A percentile compares a stretch with the other conserved stretches of the same genome.
Evolutionary conservation across 2,888 invertebrate genomes (phyloP).

Genomic region (Herminia tarsipennalis): DNA sequence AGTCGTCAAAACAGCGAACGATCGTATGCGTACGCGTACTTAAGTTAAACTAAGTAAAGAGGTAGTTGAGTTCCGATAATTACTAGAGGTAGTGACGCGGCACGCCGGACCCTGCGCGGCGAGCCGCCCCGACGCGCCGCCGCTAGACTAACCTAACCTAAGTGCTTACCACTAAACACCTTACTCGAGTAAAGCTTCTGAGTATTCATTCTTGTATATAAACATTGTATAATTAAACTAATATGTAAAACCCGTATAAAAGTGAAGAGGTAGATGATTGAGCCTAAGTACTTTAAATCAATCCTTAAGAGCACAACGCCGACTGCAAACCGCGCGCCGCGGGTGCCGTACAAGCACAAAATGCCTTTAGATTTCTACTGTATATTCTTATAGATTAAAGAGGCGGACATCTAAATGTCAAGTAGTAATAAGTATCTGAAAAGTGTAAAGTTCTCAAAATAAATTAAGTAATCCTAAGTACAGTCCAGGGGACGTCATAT

Average conservation of each 20-base stretch:
- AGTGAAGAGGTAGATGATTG: constrained; percentile 85
- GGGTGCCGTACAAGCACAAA: constrained; percentile 43
- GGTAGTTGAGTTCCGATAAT: constrained; percentile 82
- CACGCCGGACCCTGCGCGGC: constrained; percentile 51
- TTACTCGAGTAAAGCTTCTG: constrained; percentile 85
- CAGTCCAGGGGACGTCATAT: constrained; percentile 82
- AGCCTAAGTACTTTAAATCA: constrained; percentile 84
- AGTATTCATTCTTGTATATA: constrained; percentile 84
- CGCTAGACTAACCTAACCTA: constrained; percentile 66
- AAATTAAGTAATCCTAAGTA: constrained; percentile 84
- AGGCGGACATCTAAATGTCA: constrained; percentile 82
- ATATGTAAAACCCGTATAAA: constrained; percentile 86
- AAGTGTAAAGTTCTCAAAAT: constrained; percentile 84
- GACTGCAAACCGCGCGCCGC: constrained; percentile 56
- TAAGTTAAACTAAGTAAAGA: constrained; percentile 81
- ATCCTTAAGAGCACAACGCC: constrained; percentile 71
- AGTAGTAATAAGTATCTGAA: constrained; percentile 78
- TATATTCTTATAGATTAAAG: constrained; percentile 76
- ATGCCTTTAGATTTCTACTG: constrained; percentile 53
- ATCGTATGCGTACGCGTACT: constrained; percentile 58
- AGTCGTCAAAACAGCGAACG: constrained; percentile 74
- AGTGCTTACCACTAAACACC: constrained; percentile 71
- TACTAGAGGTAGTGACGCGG: constrained; percentile 71
- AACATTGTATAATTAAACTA: constrained; percentile 85
- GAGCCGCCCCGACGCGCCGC: constrained; percentile 60